Base-by-base conservation (phyloP, 2,888 invertebrate species). In the Cerastis rubricosa region DNA sequence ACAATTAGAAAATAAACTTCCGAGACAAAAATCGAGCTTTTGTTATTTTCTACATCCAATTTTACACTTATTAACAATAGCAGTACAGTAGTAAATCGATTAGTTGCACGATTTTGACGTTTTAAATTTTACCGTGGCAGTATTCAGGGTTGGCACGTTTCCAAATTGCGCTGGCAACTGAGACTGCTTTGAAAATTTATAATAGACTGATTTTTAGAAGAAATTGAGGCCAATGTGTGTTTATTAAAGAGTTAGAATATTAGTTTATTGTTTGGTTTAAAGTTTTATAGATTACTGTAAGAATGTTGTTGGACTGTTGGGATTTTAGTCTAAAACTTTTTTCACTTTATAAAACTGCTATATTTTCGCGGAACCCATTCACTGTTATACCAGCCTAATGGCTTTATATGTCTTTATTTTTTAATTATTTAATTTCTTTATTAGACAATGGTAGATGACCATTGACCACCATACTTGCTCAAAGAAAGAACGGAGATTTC, bases 131-230 rank as follows among this genome's bases (percentile, higher is more conserved):
- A 81, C 75, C 85, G 86, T 84, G 76, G 47, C 78, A 85, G 76
- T 83, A 85, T 85, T 85, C 78, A 79, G 78, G 85, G 78, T 89
- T 92, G 92, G 92, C 90, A 69, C 57, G n/a, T 19, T 0, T 81
- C 92, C 92, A 92, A 87, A 80, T 76, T 57, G 35, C 40, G n/a
- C 68, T 83, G 83, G 84, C 81, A 74, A 70, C 78, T 77, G 78
- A 78, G 77, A 77, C 83, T 80, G 85, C 87, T 85, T 88, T 85
- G 86, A 86, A 90, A 88, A 90, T 90, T 87, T 88, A 88, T 86
- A 85, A 87, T 86, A 84, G 78, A 87, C 84, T 82, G 81, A 74
- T 89, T 90, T 87, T 80, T 85, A 86, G 45, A 47, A 85, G 75
- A 81, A 86, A 90, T 87, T 86, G 86, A 90, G 91, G 91, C 84